Base-by-base conservation (phyloP, 2,113 vertebrate species). In the Coptodon rendalli region DNA sequence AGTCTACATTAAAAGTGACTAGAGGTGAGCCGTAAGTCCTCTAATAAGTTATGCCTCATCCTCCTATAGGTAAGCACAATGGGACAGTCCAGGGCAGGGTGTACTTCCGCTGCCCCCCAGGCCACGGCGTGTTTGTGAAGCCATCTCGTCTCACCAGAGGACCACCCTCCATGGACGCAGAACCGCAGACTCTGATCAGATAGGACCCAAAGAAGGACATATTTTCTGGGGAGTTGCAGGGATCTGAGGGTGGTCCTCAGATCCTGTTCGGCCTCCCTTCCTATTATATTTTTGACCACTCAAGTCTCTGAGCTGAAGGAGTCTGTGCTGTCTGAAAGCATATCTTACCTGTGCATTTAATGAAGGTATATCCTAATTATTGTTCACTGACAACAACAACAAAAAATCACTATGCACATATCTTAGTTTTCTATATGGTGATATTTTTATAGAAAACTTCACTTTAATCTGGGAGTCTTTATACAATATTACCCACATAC, bases 61-160 rank as follows among this genome's bases (percentile, higher is more conserved):
- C 61, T 88, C 3, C 85, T 91, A 14, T 89, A 99, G 98, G 99
- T 89, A 97, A 97, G 91, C 97, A 97, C 40, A 94, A 97, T 7
- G 96, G 96, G 83, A 96, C 96, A 29, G 97, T 99, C 85, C 97
- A 97, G 95, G 97, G 97, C 24, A 96, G 96, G 91, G 96, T 96
- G 82, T 97, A 97, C 78, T 96, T 97, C 96, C 96, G 96, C 84
- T 97, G 96, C 87, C 95, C 96, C n/a, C 96, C 96, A 0, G 96
- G 95, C 34, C 97, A 97, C 1, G 95, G 97, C 0, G 87, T 97
- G 88, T 97, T 97, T 8, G 97, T 97, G 84, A 97, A 97, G 83
- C 98, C 97, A 0, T 95, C 95, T 53, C 95, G 95, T 83, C 97
- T 97, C 84, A 96, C 95, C 87, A 97, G 95, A 95, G 95, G 91